Conservation (phyloP, 1,140 invertebrate genomes). For the Drosophila mauritiana region DNA sequence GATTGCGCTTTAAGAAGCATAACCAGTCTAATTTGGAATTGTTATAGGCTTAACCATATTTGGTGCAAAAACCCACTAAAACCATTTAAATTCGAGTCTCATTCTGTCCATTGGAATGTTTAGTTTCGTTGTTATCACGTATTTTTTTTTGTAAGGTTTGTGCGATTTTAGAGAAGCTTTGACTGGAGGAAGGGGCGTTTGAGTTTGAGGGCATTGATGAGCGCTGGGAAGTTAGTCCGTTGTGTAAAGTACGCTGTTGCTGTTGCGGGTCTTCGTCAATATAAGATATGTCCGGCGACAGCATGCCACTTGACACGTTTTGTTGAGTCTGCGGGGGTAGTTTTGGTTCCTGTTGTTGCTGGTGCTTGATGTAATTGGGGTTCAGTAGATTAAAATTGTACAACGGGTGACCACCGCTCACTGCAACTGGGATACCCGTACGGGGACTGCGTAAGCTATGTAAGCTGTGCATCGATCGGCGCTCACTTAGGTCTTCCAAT, state of each 20-base stretch:
- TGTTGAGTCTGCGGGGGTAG: slow-evolving; percentile 44
- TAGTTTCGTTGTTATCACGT: slow-evolving; percentile 28
- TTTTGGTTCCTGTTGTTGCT: slow-evolving; percentile 39
- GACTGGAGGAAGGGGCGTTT: slow-evolving; percentile 13
- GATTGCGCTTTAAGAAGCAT: slow-evolving; percentile 2
- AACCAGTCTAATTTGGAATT: background rate
- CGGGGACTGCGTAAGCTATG: slow-evolving; percentile 97
- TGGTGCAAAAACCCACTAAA: background rate
- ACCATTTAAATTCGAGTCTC: slow-evolving; percentile 75
- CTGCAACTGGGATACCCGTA: slow-evolving; percentile 48
- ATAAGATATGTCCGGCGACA: slow-evolving; percentile 94
- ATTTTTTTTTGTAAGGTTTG: slow-evolving; percentile 42
- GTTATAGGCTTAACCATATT: background rate
- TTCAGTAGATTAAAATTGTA: slow-evolving; percentile 79
- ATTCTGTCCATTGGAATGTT: slow-evolving; percentile 57
- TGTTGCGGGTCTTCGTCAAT: slow-evolving; percentile 93
- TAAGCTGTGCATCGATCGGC: slow-evolving; percentile 98
- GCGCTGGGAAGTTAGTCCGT: slow-evolving; percentile 49
- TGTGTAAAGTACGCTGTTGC: slow-evolving; percentile 55
- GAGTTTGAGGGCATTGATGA: slow-evolving; percentile 28
- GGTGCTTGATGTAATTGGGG: slow-evolving; percentile 67
- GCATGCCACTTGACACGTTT: slow-evolving; percentile 27
- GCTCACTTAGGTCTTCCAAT: slow-evolving; percentile 99
- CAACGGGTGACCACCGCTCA: slow-evolving; percentile 50
- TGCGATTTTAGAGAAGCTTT: slow-evolving; percentile 59